A percentile compares a stretch with the other conserved stretches of the same genome.
Evolutionary conservation across 2,888 invertebrate genomes (phyloP).

Genomic region (Xestia xanthographa): DNA sequence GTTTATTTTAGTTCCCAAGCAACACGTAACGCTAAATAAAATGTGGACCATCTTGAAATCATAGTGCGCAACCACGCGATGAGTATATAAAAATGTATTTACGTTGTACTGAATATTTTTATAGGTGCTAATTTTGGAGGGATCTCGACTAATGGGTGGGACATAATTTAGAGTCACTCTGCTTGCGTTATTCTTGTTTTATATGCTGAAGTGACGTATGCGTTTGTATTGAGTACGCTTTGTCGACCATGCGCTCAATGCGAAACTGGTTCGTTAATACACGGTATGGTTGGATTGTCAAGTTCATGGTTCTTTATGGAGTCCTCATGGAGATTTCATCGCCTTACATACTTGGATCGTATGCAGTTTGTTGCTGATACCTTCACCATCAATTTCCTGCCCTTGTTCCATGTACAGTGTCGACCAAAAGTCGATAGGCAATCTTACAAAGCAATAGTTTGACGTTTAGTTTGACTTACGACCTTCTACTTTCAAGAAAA

Average conservation of each 20-base stretch:
- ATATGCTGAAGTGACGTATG: constrained; percentile 27
- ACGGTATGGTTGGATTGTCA: constrained; percentile 22
- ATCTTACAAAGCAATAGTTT: too few relatives aligned
- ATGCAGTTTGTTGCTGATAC: neutral
- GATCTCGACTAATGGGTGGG: constrained; percentile 2
- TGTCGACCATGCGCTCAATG: constrained; percentile 38
- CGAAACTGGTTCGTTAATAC: constrained; percentile 27
- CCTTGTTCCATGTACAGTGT: too few relatives aligned
- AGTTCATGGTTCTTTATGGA: constrained; percentile 45
- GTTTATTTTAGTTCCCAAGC: constrained; percentile 52
- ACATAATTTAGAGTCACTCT: neutral
- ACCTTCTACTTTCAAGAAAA: too few relatives aligned
- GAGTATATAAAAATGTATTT: constrained; percentile 25
- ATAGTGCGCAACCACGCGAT: constrained; percentile 22
- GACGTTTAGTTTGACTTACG: too few relatives aligned
- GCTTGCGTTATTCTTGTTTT: constrained; percentile 19
- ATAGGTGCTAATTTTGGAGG: constrained; percentile 27
- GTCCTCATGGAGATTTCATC: neutral
- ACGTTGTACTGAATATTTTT: constrained; percentile 11
- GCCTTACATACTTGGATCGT: neutral
- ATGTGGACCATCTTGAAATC: constrained; percentile 42
- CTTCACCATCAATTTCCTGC: neutral
- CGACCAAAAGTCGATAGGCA: too few relatives aligned
- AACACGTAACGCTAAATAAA: constrained; percentile 35
- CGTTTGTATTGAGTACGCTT: constrained; percentile 36